Base-by-base conservation (phyloP, 2,113 vertebrate species). In the Etia nguti region DNA sequence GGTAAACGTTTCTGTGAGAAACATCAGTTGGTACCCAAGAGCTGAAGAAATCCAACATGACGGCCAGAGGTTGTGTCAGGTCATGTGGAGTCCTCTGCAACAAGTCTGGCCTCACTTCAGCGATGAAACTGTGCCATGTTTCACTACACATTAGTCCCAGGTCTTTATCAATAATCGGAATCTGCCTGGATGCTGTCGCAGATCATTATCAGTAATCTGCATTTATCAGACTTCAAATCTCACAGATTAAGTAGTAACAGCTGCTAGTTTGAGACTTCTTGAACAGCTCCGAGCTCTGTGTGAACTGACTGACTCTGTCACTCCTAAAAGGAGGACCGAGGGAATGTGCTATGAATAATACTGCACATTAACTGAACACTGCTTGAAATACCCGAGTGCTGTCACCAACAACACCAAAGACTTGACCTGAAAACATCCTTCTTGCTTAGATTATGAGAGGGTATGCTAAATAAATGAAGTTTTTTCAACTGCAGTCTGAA, bases 341-440 rank as follows among this genome's bases (percentile, higher is more conserved):
- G 3, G 22, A 3, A 59, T 24, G 20, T 15, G 77, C 79, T 48
- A 41, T 34, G 46, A 86, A 62, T 80, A 94, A 95, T 95, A 95
- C 95, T 95, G 93, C 92, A 94, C 88, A 11, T 10, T 31, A 68
- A 34, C 87, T 87, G 83, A 94, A 94, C 94, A 94, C 93, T 92
- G 94, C 84, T 68, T 70, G 41, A 84, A 92, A 82, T 26, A 65
- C 4, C 3, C 36, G 41, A 2, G 83, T 10, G 16, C 3, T 13
- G 20, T 31, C 46, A 1, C 10, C 70, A 77, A 50, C 70, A 77
- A 4, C 46, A 12, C 46, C 26, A 52, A 20, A 6, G 18, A 12
- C 34, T 4, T 11, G 68, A 31, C 26, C 46, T 34, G 73, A 52
- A 77, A 26, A 34, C 46, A 2, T 3, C 8, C 18, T 9, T 2